Evolutionary conservation across 2,113 vertebrate species (phyloP).

Genomic region (Xenopus borealis): DNA sequence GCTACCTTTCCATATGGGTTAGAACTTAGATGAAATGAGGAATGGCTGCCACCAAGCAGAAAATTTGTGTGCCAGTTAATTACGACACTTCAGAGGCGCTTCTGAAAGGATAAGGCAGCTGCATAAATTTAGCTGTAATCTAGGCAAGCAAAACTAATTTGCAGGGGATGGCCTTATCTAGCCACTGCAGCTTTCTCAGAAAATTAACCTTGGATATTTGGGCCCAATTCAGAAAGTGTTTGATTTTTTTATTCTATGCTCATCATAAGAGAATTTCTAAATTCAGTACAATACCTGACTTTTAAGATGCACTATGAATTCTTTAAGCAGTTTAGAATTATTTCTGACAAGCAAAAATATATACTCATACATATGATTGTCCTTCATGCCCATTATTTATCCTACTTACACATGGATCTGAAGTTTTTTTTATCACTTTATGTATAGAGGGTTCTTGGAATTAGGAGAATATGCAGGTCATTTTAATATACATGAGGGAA

Average conservation of each 20-base stretch:
- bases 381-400: slow-evolving; percentile 66
- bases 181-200: slow-evolving; percentile 98
- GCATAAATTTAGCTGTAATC: slow-evolving; percentile 99
- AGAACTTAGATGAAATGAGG: slow-evolving; percentile 90
- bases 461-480: slow-evolving; percentile 68
- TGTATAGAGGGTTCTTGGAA: slow-evolving; percentile 53
- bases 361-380: slow-evolving; percentile 59
- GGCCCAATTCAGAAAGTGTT: slow-evolving; percentile 97
- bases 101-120: slow-evolving; percentile 98
- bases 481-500: slow-evolving; percentile 68
- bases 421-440: slow-evolving; percentile 61
- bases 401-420: slow-evolving; percentile 62
- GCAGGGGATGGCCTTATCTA: slow-evolving; percentile 98
- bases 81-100: slow-evolving; percentile 99
- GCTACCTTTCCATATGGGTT: slow-evolving; percentile 81
- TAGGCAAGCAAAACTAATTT: slow-evolving; percentile 99
- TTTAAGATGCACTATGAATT: slow-evolving; percentile 69
- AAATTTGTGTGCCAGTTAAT: slow-evolving; percentile 99
- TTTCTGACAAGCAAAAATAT: slow-evolving; percentile 71
- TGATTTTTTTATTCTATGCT: slow-evolving; percentile 80
- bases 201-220: slow-evolving; percentile 99
- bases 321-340: slow-evolving; percentile 76
- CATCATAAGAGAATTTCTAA: slow-evolving; percentile 76
- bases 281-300: slow-evolving; percentile 78
- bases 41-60: slow-evolving; percentile 96